Percentiles rank a stretch among this genome's conserved stretches.
Conservation (phyloP, 1,140 invertebrate genomes). For the Lanistes nyassanus region DNA sequence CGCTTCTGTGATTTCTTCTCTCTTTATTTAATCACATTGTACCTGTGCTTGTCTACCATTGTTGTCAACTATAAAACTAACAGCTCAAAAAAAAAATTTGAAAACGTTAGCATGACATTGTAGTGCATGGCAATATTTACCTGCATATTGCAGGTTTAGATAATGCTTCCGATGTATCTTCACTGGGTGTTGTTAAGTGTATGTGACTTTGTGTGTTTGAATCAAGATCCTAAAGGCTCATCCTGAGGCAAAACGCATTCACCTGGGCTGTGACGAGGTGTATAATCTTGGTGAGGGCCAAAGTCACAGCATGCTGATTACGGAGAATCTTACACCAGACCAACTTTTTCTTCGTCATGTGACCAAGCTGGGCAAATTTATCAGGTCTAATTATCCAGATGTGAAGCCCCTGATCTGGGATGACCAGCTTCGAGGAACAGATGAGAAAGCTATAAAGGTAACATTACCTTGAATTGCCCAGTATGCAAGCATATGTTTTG, state of each 20-base stretch:
- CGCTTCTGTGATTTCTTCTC: too few species aligned
- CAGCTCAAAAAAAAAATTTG: too few species aligned
- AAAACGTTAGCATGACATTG: too few species aligned
- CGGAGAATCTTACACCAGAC: conserved; percentile 63
- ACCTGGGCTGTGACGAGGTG: conserved; percentile 74
- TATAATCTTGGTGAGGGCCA: conserved; percentile 34
- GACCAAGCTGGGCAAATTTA: conserved; percentile 61
- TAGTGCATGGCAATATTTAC: too few species aligned
- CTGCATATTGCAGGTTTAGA: too few species aligned
- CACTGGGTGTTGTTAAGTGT: too few species aligned
- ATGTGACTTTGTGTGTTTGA: too few species aligned
- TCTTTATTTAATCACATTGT: too few species aligned
- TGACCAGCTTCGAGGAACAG: conserved; percentile 85
- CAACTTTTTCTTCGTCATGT: conserved; percentile 69
- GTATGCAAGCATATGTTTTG: not conserved
- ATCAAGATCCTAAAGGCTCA: conserved; percentile 70
- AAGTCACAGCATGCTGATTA: conserved; percentile 41
- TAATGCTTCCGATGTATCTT: too few species aligned
- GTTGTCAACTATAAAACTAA: too few species aligned
- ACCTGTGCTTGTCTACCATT: too few species aligned
- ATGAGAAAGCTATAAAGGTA: conserved; percentile 58
- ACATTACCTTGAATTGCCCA: not conserved
- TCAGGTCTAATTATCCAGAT: conserved; percentile 58
- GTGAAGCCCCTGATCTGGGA: conserved; percentile 89
- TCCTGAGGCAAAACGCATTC: conserved; percentile 65